A percentile compares a stretch with the other conserved stretches of the same genome.
These are phyloP conservation scores for Serinus canaria DNA, from an alignment of 2,113 vertebrate species.

Conservation along the genomic window DNA sequence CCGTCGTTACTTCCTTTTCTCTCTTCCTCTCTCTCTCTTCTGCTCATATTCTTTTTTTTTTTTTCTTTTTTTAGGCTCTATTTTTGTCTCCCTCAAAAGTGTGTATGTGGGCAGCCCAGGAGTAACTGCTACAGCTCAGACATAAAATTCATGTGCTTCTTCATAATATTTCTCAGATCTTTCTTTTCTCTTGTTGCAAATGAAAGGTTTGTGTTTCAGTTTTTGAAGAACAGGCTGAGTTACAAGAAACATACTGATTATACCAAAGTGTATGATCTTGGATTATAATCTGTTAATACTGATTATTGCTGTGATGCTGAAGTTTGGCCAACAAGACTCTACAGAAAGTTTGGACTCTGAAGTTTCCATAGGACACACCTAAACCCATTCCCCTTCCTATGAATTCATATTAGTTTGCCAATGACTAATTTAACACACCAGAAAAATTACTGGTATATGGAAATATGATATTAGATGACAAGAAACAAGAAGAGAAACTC, in stretches of 20 bases:
- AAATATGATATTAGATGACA: neutral
- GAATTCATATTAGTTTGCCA: neutral
- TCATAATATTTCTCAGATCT: neutral
- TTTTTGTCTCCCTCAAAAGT: neutral
- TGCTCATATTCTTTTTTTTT: neutral
- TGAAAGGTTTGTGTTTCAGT: neutral
- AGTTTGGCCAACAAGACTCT: neutral
- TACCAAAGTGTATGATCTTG: neutral
- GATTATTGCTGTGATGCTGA: neutral
- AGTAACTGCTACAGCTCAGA: neutral
- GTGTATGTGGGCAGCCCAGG: neutral
- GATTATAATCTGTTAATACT: neutral
- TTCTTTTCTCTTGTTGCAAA: neutral
- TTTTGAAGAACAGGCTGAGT: neutral
- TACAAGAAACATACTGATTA: neutral
- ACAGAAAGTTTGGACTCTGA: neutral
- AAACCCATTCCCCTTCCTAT: neutral
- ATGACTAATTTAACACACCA: neutral
- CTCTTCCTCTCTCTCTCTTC: neutral
- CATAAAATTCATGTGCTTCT: neutral
- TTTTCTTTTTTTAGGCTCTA: neutral
- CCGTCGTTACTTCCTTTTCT: fast-evolving
- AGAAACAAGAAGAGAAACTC: neutral
- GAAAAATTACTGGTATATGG: neutral
- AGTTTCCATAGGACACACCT: neutral